These are phyloP conservation scores for Capromys pilorides DNA, from an alignment of 2,797 vertebrate species.

Conservation along the genomic window DNA sequence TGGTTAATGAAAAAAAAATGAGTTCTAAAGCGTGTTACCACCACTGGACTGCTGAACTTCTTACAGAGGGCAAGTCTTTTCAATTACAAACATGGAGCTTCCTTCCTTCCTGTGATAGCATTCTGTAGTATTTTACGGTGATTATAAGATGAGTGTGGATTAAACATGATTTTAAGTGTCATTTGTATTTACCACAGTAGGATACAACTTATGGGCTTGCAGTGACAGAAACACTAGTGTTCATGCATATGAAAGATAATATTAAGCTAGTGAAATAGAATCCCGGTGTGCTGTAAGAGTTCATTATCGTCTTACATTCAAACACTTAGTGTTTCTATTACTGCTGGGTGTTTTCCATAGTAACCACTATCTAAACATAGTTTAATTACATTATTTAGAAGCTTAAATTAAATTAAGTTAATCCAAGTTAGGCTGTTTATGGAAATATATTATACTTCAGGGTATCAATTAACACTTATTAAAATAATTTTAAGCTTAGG, in stretches of 20 bases:
- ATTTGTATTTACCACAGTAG: constrained; percentile 70
- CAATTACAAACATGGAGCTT: neutral
- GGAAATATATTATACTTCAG: constrained; percentile 23
- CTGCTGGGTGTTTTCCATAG: constrained; percentile 30
- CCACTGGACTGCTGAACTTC: neutral
- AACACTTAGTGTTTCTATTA: constrained; percentile 47
- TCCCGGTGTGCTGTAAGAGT: constrained; percentile 43
- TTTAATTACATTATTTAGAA: constrained; percentile 68
- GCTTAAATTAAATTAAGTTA: constrained; percentile 69
- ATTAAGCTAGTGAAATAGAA: constrained; percentile 62
- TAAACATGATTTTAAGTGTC: constrained; percentile 56
- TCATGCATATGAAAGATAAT: constrained; percentile 49
- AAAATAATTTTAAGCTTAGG: constrained; percentile 57
- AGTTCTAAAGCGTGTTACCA: neutral
- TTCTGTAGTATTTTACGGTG: constrained; percentile 57
- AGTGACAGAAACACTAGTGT: constrained; percentile 38
- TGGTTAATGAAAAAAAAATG: constrained; percentile 37
- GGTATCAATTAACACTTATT: constrained; percentile 55
- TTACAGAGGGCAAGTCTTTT: constrained; percentile 6
- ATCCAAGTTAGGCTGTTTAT: constrained; percentile 29
- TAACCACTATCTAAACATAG: constrained; percentile 51
- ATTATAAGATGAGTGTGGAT: constrained; percentile 65
- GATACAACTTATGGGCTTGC: constrained; percentile 51
- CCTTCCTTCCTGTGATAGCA: constrained; percentile 48
- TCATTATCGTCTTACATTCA: constrained; percentile 62